These are phyloP conservation scores for Megalonaias nervosa DNA, from an alignment of 1,140 invertebrate genomes.

Conservation along the genomic window DNA sequence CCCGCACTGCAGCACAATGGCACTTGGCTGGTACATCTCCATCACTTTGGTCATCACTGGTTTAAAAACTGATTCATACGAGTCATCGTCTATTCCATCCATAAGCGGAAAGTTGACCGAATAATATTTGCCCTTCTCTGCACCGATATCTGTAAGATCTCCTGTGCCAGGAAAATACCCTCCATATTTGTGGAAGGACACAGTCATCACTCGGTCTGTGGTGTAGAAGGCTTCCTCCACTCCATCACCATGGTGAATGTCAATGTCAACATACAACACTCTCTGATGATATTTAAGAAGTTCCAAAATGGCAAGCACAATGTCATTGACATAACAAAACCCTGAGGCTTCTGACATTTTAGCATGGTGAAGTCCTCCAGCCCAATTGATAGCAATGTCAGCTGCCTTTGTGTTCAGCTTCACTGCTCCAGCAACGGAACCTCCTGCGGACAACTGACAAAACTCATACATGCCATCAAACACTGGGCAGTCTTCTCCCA, in stretches of 20 bases:
- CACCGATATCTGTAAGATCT: slow-evolving; percentile 89
- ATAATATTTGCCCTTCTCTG: slow-evolving; percentile 99
- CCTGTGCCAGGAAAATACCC: slow-evolving; percentile 98
- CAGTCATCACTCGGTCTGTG: slow-evolving; percentile 99
- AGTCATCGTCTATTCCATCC: slow-evolving; percentile 98
- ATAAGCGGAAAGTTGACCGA: slow-evolving; percentile 98
- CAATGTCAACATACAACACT: slow-evolving; percentile 99
- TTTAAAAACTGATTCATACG: slow-evolving; percentile 97
- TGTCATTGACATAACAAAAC: slow-evolving; percentile 99
- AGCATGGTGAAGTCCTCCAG: slow-evolving; percentile 98
- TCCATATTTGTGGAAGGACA: slow-evolving; percentile 99
- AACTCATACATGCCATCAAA: too few relatives aligned
- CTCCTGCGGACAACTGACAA: too few relatives aligned
- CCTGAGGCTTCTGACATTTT: slow-evolving; percentile 99
- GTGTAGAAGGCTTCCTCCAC: slow-evolving; percentile 99
- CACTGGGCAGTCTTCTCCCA: too few relatives aligned
- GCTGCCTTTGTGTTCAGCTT: slow-evolving; percentile 73
- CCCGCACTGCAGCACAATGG: slow-evolving; percentile 97
- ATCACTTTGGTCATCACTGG: slow-evolving; percentile 97
- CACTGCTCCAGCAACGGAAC: slow-evolving; percentile 65
- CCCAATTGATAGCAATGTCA: slow-evolving; percentile 99
- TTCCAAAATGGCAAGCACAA: slow-evolving; percentile 98
- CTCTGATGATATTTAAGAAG: slow-evolving; percentile 92
- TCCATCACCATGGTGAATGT: slow-evolving; percentile 99
- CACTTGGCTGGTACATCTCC: slow-evolving; percentile 97